A percentile compares a stretch with the other conserved stretches of the same genome.
phyloP scores from a whole-genome alignment of 2,113 vertebrate genomes.

The Hiodon tergisus region DNA sequence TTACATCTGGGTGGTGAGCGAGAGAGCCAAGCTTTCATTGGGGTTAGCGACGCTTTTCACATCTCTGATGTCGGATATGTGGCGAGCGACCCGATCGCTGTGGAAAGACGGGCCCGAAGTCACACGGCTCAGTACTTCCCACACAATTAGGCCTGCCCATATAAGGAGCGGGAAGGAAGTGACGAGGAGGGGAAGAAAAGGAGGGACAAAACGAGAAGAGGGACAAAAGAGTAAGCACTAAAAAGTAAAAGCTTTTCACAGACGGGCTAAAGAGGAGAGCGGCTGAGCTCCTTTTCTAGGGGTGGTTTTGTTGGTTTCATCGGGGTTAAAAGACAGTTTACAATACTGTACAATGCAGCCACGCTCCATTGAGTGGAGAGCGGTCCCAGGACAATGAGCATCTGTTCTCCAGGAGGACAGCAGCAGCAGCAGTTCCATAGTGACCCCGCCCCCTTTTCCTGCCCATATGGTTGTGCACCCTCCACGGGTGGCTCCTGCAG shows the following conservation, averaged over 20 bases:
- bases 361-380: constrained; percentile 67
- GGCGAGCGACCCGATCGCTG: no score
- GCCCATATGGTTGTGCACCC: constrained; percentile 66
- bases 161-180: constrained; percentile 55
- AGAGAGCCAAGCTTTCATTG: no score
- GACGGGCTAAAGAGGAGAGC: constrained; percentile 28
- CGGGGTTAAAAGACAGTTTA: constrained; percentile 57
- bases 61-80: no score
- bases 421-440: constrained; percentile 44
- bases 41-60: no score
- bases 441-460: constrained; percentile 48
- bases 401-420: constrained; percentile 42
- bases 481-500: constrained; percentile 52
- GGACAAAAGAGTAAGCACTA: constrained; percentile 38
- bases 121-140: constrained; percentile 66
- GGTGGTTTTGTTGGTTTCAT: constrained; percentile 9
- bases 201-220: constrained; percentile 20
- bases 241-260: constrained; percentile 44
- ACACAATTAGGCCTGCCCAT: constrained; percentile 69
- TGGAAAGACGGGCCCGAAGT: constrained; percentile 36
- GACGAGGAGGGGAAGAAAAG: constrained; percentile 53
- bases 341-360: constrained; percentile 75
- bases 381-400: constrained; percentile 48
- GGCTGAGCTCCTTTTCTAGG: constrained; percentile 56
- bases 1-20: no score